These are phyloP conservation scores for Herpailurus yagouaroundi DNA, from an alignment of 2,113 vertebrate species.

Conservation along the genomic window DNA sequence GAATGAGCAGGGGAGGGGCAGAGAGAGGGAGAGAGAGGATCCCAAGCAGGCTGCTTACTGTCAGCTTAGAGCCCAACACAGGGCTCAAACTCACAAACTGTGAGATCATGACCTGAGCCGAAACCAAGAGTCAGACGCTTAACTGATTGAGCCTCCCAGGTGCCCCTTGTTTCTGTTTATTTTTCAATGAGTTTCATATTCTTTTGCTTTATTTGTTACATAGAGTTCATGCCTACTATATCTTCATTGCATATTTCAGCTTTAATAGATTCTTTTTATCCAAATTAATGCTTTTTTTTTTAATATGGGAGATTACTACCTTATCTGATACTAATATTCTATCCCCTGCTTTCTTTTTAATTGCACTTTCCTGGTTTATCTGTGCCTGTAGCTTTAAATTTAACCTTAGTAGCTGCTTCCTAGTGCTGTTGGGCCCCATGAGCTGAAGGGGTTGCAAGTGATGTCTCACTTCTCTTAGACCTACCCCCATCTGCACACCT, in stretches of 20 bases:
- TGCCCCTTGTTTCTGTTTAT: not conserved
- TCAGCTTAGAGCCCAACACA: too few species aligned
- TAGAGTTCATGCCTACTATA: not conserved
- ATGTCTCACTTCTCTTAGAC: not conserved
- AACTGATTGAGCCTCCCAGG: too few species aligned
- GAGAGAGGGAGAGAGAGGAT: too few species aligned
- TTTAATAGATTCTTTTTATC: not conserved
- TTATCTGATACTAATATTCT: not conserved
- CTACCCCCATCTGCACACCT: not conserved
- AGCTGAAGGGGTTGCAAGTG: not conserved
- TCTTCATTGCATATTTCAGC: not conserved
- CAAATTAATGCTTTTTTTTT: not conserved
- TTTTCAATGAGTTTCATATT: not conserved
- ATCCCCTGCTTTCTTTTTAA: not conserved
- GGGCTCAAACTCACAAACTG: too few species aligned
- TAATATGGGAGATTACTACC: not conserved
- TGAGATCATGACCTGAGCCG: too few species aligned
- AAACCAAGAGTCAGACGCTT: too few species aligned
- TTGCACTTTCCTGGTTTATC: not conserved
- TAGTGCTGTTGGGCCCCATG: not conserved
- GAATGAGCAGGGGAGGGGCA: too few species aligned
- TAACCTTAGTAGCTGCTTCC: not conserved
- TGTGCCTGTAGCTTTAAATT: not conserved
- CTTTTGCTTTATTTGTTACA: not conserved
- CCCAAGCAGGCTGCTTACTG: too few species aligned